Base-by-base conservation (phyloP, 37 sponge, comb jelly and placozoan species). In the Beroe forskalii region DNA sequence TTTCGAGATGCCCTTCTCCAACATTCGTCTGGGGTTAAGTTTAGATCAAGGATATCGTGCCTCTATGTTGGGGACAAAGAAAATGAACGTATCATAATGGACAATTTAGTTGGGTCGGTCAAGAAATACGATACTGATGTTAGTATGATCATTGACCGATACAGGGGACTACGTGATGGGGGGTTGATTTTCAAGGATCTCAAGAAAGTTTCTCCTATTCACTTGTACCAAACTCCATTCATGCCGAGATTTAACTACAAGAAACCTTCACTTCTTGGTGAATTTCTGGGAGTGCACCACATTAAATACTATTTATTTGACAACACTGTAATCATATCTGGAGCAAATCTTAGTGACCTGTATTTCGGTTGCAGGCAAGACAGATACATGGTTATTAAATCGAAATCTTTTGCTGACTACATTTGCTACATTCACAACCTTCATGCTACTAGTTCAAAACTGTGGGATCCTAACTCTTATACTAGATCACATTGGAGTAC, bases 271-370 rank as follows among this genome's bases (percentile, higher is more conserved):
- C 0, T 43, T 22, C 22, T 80, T 22, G 86, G 86, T 4, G 86
- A 80, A 24, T 37, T 80, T 8, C 86, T 80, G 30, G 55, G 86
- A 1, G 86, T 80, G 1, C 86, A 80, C 55, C 86, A 80, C 55
- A 80, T 80, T 25, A 80, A 80, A 25, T 80, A 80, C 42, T 80
- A 80, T 25, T 24, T 80, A 0, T 80, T 80, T 44, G 86, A 80
- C 42, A 48, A 80, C 86, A 80, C 37, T 44, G 86, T 80, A 4
- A 43, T 80, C 4, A 44, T 80, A 44, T 80, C 86, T 42, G 86
- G 86, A 80, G 86, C 86, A 9, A 80, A 80, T 25, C 28, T 80
- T 25, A 44, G 55, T 24, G 55, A 80, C n/a, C 37, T 80, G 27
- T 80, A 80, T 43, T 80, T 80, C 27, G 86, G 40, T 23, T 9